A percentile compares a stretch with the other conserved stretches of the same genome.
Conservation (phyloP, 2,797 vertebrate genomes). For the Anisognathus igniventris region DNA sequence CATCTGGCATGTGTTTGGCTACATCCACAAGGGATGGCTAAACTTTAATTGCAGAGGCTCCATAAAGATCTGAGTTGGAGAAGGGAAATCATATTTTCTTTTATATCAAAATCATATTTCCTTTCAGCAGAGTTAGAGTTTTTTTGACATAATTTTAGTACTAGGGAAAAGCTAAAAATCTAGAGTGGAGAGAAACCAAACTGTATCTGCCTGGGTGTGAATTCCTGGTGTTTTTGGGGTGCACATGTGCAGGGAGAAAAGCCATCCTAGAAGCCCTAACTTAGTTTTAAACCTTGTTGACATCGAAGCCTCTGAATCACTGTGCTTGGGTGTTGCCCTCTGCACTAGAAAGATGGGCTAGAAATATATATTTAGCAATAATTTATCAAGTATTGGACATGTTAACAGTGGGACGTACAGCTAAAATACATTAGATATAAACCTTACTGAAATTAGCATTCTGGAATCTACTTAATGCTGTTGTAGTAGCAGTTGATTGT, state of each 20-base stretch:
- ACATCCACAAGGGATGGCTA: background rate
- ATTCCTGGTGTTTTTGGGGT: background rate
- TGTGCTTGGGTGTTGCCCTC: background rate
- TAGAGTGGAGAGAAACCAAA: background rate
- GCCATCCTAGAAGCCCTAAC: background rate
- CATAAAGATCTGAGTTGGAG: background rate
- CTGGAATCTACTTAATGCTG: background rate
- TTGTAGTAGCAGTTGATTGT: background rate
- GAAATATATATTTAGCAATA: background rate
- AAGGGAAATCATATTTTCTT: background rate
- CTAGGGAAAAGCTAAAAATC: background rate
- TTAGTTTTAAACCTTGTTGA: background rate
- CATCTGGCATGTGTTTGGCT: background rate
- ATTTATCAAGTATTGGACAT: background rate
- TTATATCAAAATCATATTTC: background rate
- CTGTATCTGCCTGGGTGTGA: background rate
- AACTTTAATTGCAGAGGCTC: background rate
- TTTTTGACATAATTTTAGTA: background rate
- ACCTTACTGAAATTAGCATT: background rate
- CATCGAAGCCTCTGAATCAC: background rate
- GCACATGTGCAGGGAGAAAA: background rate
- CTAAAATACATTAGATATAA: background rate
- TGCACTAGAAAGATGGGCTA: background rate
- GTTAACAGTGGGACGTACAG: background rate
- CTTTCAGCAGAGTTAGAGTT: background rate